These are phyloP conservation scores for Rhogogaster chlorosoma DNA, from an alignment of 2,888 invertebrate species.

Conservation along the genomic window DNA sequence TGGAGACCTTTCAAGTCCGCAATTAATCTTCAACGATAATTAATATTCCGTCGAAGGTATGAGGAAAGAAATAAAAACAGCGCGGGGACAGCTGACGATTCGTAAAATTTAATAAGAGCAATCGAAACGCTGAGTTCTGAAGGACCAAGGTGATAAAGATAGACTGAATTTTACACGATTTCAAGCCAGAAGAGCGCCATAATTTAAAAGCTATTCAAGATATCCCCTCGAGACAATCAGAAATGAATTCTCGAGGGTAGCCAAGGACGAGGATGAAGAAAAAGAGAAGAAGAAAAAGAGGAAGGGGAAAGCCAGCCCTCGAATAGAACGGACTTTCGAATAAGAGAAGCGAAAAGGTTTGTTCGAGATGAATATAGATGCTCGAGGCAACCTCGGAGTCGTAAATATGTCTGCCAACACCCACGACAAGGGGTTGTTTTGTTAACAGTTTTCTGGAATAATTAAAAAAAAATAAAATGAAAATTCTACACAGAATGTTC, in stretches of 20 bases:
- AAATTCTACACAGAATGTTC: neutral
- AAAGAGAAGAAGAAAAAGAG: neutral
- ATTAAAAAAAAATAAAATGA: neutral
- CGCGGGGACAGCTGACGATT: neutral
- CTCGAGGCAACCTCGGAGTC: conserved; percentile 14
- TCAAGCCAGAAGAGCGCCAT: conserved; percentile 14
- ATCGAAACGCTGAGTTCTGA: neutral
- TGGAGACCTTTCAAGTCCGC: neutral
- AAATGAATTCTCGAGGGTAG: conserved; percentile 30
- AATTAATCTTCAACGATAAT: neutral
- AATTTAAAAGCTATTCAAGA: conserved; percentile 34
- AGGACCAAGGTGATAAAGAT: neutral
- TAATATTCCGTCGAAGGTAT: neutral
- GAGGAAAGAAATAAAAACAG: neutral
- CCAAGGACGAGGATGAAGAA: conserved; percentile 7
- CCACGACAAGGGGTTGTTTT: neutral
- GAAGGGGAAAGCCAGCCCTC: neutral
- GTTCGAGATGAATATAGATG: conserved; percentile 39
- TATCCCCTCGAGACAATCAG: conserved; percentile 43
- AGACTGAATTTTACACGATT: conserved; percentile 9
- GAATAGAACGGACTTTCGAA: conserved; percentile 27
- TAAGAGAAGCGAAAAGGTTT: conserved; percentile 24
- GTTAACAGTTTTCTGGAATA: neutral
- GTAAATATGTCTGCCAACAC: conserved; percentile 1
- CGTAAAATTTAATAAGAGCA: neutral